Base-by-base conservation (phyloP, 2,888 invertebrate species). In the Philereme vetulata region DNA sequence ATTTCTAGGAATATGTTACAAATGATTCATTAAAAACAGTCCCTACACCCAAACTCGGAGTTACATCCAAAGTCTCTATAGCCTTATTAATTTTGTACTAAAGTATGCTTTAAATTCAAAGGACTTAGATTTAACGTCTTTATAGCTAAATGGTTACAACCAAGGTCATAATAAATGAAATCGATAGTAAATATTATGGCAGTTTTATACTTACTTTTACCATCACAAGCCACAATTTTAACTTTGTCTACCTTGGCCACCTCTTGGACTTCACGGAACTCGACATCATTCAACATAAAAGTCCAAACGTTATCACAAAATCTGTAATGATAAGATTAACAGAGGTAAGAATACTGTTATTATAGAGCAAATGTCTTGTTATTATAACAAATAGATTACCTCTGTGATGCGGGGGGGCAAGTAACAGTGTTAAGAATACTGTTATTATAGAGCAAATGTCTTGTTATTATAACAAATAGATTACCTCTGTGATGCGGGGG, bases 251-350 rank as follows among this genome's bases (percentile, higher is more conserved):
- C 97, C 88, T 96, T 96, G 8, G 97, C 97, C 66, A 98, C 95
- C 83, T 98, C 98, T 80, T 98, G 97, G 0, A 98, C 97, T 87
- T 99, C 99, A 72, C 98, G 94, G 81, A 99, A 99, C 85, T 99
- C 99, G 6, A 99, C 99, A 90, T 99, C 97, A 81, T 98, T 98
- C 75, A 99, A 93, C 95, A 99, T 98, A 80, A 99, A 98, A 5
- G 99, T 99, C 99, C 99, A 99, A 1, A 99, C 99, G 92, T 99
- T 99, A 93, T 99, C 99, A 93, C 99, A 99, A 92, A 99, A 99
- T 78, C 99, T 93, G 76, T 51, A 93, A 86, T 47, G 50, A 10
- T 60, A 35, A n/a, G 56, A 9, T 34, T n/a, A 3, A 38, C 10
- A 36, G 21, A 21, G 21, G 21, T 35, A 42, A 11, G 21, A 36